Conservation (phyloP, 2,797 vertebrate species). For the Mus caroli region DNA sequence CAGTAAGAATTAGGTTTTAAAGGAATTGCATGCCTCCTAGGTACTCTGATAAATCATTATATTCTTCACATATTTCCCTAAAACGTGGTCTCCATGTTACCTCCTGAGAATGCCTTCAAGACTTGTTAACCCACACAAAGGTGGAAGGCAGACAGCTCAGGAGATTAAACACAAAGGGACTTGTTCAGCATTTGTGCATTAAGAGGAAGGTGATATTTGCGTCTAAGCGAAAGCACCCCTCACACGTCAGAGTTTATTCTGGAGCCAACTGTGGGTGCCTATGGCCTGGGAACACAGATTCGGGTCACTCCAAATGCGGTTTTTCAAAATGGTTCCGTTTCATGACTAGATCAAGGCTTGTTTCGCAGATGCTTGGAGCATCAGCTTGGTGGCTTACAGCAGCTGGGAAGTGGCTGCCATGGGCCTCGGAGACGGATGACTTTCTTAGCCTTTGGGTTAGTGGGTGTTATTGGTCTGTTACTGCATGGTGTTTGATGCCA, state of each 20-base stretch:
- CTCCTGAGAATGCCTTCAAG: not conserved
- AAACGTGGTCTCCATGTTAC: not conserved
- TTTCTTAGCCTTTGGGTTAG: not conserved
- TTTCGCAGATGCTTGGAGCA: not conserved
- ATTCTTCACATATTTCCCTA: constrained; percentile 15
- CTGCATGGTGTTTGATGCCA: not conserved
- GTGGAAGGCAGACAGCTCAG: not conserved
- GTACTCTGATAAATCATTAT: not conserved
- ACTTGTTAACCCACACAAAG: not conserved
- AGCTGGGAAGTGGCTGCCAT: too few relatives aligned
- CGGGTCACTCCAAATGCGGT: not conserved
- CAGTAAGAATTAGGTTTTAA: not conserved
- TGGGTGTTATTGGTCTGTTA: not conserved
- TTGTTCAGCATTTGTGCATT: not conserved
- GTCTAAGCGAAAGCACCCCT: not conserved
- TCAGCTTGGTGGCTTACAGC: too few relatives aligned
- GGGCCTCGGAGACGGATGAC: not conserved
- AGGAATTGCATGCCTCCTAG: not conserved
- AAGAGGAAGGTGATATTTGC: not conserved
- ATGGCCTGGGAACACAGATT: not conserved
- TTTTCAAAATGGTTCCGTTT: not conserved
- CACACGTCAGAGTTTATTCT: not conserved
- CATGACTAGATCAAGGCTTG: not conserved
- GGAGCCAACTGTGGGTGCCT: not conserved
- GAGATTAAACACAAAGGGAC: constrained; percentile 28